phyloP scores from a whole-genome alignment of 2,888 invertebrate genomes.

The Apamea anceps region DNA sequence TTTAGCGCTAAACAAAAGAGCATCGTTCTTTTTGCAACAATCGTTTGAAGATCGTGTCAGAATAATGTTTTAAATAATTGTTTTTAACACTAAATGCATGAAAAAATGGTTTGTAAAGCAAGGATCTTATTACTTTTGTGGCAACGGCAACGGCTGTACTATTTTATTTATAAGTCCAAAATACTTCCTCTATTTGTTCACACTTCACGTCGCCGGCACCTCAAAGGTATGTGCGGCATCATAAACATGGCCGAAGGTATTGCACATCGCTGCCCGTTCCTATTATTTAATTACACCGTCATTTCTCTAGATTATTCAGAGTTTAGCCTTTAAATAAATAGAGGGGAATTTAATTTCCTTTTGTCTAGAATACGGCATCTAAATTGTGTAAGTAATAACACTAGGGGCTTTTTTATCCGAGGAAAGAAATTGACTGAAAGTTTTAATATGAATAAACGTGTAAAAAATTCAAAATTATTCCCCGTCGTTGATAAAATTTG shows the following conservation, averaged over 20 bases:
- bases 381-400: background rate
- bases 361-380: background rate
- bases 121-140: background rate
- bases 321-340: conserved; percentile 3
- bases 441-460: no score
- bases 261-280: conserved; percentile 3
- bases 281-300: conserved; percentile 31
- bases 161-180: background rate
- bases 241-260: conserved; percentile 39
- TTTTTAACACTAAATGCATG: background rate
- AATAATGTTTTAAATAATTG: background rate
- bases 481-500: background rate
- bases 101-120: background rate
- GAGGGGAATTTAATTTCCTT: background rate
- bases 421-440: background rate
- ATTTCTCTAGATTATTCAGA: conserved; percentile 30
- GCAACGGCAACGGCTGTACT: no score
- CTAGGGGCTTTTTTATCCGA: background rate
- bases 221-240: conserved; percentile 37
- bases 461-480: background rate
- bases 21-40: no score
- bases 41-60: background rate
- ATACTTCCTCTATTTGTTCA: background rate
- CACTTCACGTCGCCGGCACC: background rate
- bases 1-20: no score